Evolutionary conservation across 2,113 vertebrate genomes (phyloP).

Genomic region (Eulacestoma nigropectus): DNA sequence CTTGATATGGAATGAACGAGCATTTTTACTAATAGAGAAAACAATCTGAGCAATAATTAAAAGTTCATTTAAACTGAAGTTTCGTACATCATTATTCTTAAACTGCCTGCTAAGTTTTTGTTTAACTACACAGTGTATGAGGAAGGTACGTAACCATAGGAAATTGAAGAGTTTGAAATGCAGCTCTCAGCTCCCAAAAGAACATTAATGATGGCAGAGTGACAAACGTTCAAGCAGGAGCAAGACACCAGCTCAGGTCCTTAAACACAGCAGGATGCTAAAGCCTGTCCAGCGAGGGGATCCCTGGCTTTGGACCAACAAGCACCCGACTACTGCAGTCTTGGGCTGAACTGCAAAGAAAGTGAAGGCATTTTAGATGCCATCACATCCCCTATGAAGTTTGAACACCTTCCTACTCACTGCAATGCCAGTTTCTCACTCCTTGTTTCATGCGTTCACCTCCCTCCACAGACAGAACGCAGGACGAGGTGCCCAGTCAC

Average conservation of each 20-base stretch:
- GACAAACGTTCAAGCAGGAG: background rate
- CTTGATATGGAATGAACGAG: background rate
- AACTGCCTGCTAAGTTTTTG: background rate
- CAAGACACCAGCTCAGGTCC: background rate
- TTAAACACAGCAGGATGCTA: background rate
- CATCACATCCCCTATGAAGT: background rate
- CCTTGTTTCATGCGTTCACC: background rate
- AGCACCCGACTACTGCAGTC: background rate
- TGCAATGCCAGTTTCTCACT: background rate
- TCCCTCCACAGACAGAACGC: fast-evolving
- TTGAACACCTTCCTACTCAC: background rate
- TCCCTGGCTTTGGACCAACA: background rate
- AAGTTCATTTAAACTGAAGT: background rate
- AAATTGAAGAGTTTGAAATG: background rate
- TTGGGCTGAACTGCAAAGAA: background rate
- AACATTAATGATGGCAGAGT: background rate
- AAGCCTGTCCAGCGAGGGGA: fast-evolving
- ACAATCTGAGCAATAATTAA: background rate
- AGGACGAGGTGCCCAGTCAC: background rate
- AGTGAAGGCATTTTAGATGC: background rate
- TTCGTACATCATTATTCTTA: background rate
- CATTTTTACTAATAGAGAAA: background rate
- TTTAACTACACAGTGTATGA: background rate
- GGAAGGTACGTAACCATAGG: fast-evolving
- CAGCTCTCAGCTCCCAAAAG: background rate